Percentiles rank a stretch among this genome's conserved stretches.
Conservation (phyloP, 1,140 invertebrate species). For the Sinella curviseta region DNA sequence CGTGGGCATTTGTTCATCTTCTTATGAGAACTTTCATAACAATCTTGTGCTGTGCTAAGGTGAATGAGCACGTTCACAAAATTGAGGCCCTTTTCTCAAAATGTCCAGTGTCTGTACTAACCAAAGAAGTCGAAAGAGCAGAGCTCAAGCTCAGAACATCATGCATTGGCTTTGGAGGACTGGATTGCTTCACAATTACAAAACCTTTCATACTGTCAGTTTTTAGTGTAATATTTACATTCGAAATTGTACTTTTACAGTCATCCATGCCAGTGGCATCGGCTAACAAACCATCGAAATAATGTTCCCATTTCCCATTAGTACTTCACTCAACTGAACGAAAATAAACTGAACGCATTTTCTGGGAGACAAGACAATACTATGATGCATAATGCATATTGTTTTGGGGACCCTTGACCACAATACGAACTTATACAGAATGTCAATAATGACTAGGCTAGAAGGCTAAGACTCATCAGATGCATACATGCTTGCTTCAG, state of each 20-base stretch:
- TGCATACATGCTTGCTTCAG: no score
- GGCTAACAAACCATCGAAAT: no score
- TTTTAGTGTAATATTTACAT: constrained; percentile 39
- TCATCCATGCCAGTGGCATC: no score
- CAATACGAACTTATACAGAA: no score
- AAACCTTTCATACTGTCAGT: constrained; percentile 32
- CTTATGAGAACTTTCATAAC: constrained; percentile 13
- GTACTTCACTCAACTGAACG: no score
- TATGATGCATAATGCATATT: no score
- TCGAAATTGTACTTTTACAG: constrained; percentile 41
- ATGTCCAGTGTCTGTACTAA: constrained; percentile 24
- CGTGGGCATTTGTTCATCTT: constrained; percentile 42
- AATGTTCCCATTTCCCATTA: no score
- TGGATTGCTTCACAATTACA: constrained; percentile 35
- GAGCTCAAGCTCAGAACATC: constrained; percentile 27
- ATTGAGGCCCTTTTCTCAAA: constrained; percentile 27
- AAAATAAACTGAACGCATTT: no score
- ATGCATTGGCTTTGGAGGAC: constrained; percentile 23
- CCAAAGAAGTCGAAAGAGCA: constrained; percentile 31
- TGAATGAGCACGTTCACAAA: constrained; percentile 35
- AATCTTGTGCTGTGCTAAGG: neutral
- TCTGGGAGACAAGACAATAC: no score
- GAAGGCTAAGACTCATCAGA: no score
- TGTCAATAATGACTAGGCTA: no score
- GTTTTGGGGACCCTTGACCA: no score